These are phyloP conservation scores for Nycteola revayana DNA, from an alignment of 2,888 invertebrate genomes.

Conservation along the genomic window DNA sequence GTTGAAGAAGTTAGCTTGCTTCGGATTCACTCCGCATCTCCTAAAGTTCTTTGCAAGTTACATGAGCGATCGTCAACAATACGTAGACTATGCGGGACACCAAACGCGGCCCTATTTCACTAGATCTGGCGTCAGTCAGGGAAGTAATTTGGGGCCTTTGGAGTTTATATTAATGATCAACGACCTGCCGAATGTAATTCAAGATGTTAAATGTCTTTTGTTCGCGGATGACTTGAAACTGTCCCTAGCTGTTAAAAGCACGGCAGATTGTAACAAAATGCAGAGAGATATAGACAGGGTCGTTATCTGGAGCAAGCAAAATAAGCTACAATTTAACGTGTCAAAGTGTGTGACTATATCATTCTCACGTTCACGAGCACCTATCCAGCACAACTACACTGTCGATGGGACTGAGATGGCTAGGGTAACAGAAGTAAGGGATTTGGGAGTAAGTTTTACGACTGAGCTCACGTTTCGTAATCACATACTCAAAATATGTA, in stretches of 20 bases:
- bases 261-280: neutral
- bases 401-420: neutral
- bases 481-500: neutral
- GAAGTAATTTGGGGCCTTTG: neutral
- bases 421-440: neutral
- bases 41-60: slow-evolving; percentile 1
- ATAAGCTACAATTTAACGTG: too few relatives aligned
- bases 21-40: slow-evolving; percentile 7
- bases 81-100: slow-evolving; percentile 1
- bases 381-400: neutral
- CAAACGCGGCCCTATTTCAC: neutral
- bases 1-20: slow-evolving; percentile 4
- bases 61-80: slow-evolving; percentile 1
- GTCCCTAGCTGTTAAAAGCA: neutral
- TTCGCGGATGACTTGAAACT: neutral
- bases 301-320: too few relatives aligned
- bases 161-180: neutral
- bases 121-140: neutral
- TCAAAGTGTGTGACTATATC: too few relatives aligned
- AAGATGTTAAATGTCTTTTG: neutral
- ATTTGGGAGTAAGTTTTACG: neutral
- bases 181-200: neutral
- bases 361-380: neutral
- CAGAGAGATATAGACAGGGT: neutral
- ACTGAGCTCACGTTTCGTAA: neutral